These are phyloP conservation scores for Microplitis manilae DNA, from an alignment of 2,888 invertebrate genomes.

Conservation along the genomic window DNA sequence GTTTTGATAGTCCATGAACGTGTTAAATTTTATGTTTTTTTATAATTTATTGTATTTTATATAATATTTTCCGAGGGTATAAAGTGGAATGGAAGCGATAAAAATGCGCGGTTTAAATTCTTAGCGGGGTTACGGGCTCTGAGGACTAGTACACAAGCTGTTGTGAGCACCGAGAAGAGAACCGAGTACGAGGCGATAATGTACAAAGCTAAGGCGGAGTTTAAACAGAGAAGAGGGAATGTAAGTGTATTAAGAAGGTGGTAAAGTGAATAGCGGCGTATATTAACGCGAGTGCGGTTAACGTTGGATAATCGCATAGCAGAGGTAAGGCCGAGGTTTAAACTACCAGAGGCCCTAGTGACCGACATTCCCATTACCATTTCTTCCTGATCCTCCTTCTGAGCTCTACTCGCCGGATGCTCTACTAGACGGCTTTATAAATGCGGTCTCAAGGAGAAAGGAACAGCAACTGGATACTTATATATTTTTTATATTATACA, in stretches of 20 bases:
- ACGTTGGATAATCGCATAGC: not conserved
- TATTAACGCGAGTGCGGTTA: not conserved
- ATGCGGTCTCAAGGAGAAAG: slow-evolving; percentile 21
- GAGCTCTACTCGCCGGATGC: slow-evolving; percentile 48
- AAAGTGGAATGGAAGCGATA: not conserved
- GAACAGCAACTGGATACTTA: not conserved
- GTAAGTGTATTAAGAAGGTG: not conserved
- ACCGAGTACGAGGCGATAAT: not conserved
- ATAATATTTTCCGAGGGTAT: not conserved
- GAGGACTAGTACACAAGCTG: not conserved
- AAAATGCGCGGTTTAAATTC: not conserved
- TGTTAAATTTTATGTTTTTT: not conserved
- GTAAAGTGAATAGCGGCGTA: not conserved
- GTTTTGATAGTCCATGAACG: not conserved
- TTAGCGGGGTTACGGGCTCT: not conserved
- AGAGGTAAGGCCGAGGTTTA: slow-evolving; percentile 32
- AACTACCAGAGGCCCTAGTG: slow-evolving; percentile 60
- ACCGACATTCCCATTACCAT: slow-evolving; percentile 64
- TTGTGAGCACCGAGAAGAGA: not conserved
- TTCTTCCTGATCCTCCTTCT: slow-evolving; percentile 56
- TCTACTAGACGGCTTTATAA: slow-evolving; percentile 39
- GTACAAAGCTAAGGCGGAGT: not conserved
- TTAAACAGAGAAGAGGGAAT: not conserved
- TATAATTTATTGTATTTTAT: no score
- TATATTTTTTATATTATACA: not conserved